phyloP scores from a whole-genome alignment of 2,888 invertebrate genomes.

The Drosophila histrio region DNA sequence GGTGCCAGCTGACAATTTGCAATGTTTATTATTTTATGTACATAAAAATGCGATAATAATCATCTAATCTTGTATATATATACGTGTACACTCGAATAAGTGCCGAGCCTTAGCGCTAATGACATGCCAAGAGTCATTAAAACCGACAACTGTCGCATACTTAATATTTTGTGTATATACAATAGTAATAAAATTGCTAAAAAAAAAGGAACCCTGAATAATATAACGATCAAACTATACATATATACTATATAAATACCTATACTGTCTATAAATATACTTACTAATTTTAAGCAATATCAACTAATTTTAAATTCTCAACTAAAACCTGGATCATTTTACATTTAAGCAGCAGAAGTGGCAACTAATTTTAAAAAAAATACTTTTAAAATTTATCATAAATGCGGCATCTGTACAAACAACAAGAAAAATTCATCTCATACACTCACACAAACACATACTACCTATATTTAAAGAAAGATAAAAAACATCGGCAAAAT shows the following conservation, averaged over 20 bases:
- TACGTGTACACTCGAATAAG: constrained; percentile 5
- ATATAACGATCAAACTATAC: constrained; percentile 5
- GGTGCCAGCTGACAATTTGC: constrained; percentile 3
- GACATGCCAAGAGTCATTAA: constrained; percentile 45
- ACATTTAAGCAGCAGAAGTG: background rate
- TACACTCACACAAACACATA: constrained; percentile 15
- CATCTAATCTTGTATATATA: constrained; percentile 17
- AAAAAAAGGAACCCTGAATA: constrained; percentile 34
- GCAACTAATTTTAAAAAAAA: background rate
- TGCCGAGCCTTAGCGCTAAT: constrained; percentile 32
- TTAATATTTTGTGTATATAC: constrained; percentile 56
- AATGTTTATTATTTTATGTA: constrained; percentile 32
- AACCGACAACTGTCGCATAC: constrained; percentile 68
- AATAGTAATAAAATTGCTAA: constrained; percentile 15
- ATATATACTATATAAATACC: background rate
- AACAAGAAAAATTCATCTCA: constrained; percentile 17
- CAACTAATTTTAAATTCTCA: constrained; percentile 19
- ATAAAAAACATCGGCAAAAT: constrained; percentile 11
- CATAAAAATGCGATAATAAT: constrained; percentile 30
- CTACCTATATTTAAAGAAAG: background rate
- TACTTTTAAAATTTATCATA: background rate
- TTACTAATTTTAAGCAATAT: constrained; percentile 9
- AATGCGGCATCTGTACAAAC: constrained; percentile 37
- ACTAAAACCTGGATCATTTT: constrained; percentile 16
- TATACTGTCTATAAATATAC: background rate